Conservation (phyloP, 2,113 vertebrate genomes). For the Phylloscopus trochiloides region DNA sequence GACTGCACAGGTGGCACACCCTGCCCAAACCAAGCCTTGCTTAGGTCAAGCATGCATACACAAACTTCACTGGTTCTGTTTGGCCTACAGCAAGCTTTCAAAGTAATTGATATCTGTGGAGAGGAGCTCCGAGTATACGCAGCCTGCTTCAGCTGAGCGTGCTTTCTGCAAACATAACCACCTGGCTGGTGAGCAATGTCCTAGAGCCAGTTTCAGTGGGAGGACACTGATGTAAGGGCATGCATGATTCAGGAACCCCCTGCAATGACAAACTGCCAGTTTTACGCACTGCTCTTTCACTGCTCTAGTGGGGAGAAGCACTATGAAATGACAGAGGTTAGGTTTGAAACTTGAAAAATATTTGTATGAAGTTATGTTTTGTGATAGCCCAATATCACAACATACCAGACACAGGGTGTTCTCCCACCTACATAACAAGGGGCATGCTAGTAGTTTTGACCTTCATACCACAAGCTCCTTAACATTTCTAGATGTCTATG, state of each 20-base stretch:
- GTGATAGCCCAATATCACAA: not conserved
- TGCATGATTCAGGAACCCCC: not conserved
- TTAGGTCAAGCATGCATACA: not conserved
- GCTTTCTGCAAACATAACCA: not conserved
- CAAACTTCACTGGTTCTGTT: not conserved
- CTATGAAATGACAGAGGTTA: not conserved
- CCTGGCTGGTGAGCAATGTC: not conserved
- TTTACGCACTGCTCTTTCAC: not conserved
- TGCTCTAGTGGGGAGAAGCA: not conserved
- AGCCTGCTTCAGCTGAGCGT: not conserved
- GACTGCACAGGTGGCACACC: not conserved
- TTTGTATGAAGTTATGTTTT: not conserved
- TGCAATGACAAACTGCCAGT: not conserved
- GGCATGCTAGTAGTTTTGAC: not conserved
- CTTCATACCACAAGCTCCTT: not conserved
- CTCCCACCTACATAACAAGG: not conserved
- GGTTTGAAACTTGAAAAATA: not conserved
- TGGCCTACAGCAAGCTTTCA: not conserved
- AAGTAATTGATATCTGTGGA: not conserved
- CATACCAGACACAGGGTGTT: rapidly evolving
- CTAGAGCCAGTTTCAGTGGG: not conserved
- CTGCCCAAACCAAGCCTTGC: not conserved
- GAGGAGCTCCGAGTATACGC: rapidly evolving
- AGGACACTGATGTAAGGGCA: not conserved
- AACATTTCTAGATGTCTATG: not conserved